These are phyloP conservation scores for Lysandra coridon DNA, from an alignment of 2,888 invertebrate species.

Conservation along the genomic window DNA sequence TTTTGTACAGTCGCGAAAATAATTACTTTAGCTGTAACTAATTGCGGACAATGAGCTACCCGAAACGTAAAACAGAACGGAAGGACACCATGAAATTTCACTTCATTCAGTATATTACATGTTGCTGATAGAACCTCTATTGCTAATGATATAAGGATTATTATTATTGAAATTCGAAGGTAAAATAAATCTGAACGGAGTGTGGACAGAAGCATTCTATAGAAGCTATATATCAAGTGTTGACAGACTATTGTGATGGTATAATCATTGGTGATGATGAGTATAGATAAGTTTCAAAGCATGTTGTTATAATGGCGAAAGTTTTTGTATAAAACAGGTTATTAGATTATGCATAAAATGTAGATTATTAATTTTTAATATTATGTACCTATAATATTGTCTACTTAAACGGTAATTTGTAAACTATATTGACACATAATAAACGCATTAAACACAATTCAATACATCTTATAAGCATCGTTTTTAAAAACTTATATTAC, in stretches of 20 bases:
- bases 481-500: too few relatives aligned
- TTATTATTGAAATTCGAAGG: background rate
- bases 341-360: too few relatives aligned
- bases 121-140: background rate
- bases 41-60: slow-evolving; percentile 13
- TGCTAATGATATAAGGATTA: background rate
- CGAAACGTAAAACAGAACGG: slow-evolving; percentile 28
- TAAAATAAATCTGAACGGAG: background rate
- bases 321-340: too few relatives aligned
- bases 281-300: background rate
- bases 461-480: too few relatives aligned
- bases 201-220: background rate
- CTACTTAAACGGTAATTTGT: too few relatives aligned
- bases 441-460: too few relatives aligned
- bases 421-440: too few relatives aligned
- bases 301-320: background rate
- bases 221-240: background rate
- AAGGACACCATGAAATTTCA: slow-evolving; percentile 38
- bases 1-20: background rate
- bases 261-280: slow-evolving; percentile 5
- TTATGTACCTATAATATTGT: too few relatives aligned
- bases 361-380: too few relatives aligned
- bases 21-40: background rate
- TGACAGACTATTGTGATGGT: slow-evolving; percentile 9
- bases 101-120: slow-evolving; percentile 18